Percentiles rank a stretch among this genome's conserved stretches.
Evolutionary conservation across 2,888 invertebrate species (phyloP).

Genomic region (Ferdinandea cuprea): DNA sequence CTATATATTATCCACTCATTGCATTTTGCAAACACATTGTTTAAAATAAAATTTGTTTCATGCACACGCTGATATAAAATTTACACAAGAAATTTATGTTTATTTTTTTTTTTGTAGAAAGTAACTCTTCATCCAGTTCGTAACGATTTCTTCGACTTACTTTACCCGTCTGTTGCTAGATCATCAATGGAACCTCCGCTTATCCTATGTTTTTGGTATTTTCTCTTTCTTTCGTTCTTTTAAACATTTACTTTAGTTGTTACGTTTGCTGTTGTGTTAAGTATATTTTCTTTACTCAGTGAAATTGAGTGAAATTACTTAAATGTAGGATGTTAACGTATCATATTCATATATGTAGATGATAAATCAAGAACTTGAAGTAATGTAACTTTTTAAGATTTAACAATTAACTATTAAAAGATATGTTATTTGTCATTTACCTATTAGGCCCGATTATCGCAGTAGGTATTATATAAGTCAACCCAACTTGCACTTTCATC

Average conservation of each 20-base stretch:
- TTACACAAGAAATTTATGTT: constrained; percentile 29
- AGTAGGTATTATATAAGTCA: constrained; percentile 11
- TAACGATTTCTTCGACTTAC: constrained; percentile 70
- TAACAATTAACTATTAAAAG: background rate
- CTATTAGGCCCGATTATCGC: background rate
- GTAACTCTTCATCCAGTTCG: constrained; percentile 58
- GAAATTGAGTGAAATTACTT: constrained; percentile 8
- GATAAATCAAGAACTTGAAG: background rate
- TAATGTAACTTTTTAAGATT: background rate
- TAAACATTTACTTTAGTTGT: constrained; percentile 34
- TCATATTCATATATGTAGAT: no score
- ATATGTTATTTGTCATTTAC: background rate
- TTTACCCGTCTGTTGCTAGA: constrained; percentile 69
- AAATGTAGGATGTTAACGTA: background rate
- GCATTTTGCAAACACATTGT: constrained; percentile 6
- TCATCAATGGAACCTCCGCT: constrained; percentile 61
- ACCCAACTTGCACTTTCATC: constrained; percentile 12
- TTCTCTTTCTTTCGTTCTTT: constrained; percentile 69
- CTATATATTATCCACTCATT: constrained; percentile 12
- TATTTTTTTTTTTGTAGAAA: constrained; percentile 50
- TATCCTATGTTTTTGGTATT: constrained; percentile 66
- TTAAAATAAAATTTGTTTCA: background rate
- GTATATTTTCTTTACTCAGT: constrained; percentile 29
- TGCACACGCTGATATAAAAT: constrained; percentile 4
- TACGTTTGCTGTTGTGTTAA: constrained; percentile 45